These are phyloP conservation scores for Xestoiulus laeticollis DNA, from an alignment of 2,888 invertebrate genomes.

Conservation along the genomic window DNA sequence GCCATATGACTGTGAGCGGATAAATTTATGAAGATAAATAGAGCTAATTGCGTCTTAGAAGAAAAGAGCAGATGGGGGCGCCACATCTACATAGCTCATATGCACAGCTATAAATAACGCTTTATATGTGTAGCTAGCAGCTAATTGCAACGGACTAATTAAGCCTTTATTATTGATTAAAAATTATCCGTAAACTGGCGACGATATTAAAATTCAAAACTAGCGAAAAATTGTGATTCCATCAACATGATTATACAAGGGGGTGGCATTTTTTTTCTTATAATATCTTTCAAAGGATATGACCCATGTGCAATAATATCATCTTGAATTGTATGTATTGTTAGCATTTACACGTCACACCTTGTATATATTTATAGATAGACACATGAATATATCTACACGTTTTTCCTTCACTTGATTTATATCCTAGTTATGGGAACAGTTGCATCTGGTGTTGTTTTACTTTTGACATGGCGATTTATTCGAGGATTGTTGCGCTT, in stretches of 20 bases:
- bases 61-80: slow-evolving; percentile 37
- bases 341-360: too few species aligned
- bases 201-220: neutral
- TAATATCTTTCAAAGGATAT: too few species aligned
- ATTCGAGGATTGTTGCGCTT: slow-evolving; percentile 1
- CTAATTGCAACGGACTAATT: neutral
- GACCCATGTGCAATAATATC: too few species aligned
- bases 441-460: neutral
- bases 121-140: neutral
- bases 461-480: slow-evolving; percentile 27
- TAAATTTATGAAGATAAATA: slow-evolving; percentile 30
- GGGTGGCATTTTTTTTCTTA: too few species aligned
- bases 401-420: neutral
- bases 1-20: neutral
- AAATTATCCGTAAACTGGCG: neutral
- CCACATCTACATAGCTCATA: neutral
- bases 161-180: neutral
- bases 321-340: too few species aligned
- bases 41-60: slow-evolving; percentile 13
- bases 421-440: neutral
- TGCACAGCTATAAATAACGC: neutral
- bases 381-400: too few species aligned
- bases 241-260: too few species aligned
- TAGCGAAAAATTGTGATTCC: neutral
- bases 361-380: too few species aligned